A percentile compares a stretch with the other conserved stretches of the same genome.
Conservation (phyloP, 1,140 invertebrate genomes). For the Zophobas morio region DNA sequence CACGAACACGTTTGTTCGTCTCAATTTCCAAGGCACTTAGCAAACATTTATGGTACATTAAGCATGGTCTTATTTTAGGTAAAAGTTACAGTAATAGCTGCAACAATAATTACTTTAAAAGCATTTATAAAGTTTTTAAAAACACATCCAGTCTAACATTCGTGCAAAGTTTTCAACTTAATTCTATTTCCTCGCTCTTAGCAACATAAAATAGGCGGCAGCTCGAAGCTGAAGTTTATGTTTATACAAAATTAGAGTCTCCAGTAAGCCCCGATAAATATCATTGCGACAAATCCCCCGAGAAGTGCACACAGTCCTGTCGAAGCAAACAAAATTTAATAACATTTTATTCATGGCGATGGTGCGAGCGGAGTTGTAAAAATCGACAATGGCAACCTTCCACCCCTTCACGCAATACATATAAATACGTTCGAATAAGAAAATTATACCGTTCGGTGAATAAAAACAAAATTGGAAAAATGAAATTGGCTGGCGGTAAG, state of each 20-base stretch:
- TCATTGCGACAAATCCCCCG: neutral
- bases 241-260: conserved; percentile 25
- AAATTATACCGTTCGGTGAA: conserved; percentile 43
- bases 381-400: conserved; percentile 26
- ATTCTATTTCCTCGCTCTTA: no score
- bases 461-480: conserved; percentile 40
- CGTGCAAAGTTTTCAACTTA: no score
- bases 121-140: no score
- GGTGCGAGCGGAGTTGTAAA: conserved; percentile 1
- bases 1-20: no score
- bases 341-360: conserved; percentile 33
- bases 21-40: no score
- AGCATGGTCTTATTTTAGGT: no score
- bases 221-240: conserved; percentile 10
- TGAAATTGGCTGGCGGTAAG: conserved; percentile 1
- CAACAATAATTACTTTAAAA: no score
- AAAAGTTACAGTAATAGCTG: no score
- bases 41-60: no score
- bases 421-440: conserved; percentile 39
- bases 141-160: no score
- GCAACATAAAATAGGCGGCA: conserved; percentile 24
- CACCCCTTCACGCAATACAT: conserved; percentile 38
- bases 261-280: no score
- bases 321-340: conserved; percentile 29
- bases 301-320: neutral